phyloP scores from a whole-genome alignment of 2,797 vertebrate genomes.

The Apogon talboti region DNA sequence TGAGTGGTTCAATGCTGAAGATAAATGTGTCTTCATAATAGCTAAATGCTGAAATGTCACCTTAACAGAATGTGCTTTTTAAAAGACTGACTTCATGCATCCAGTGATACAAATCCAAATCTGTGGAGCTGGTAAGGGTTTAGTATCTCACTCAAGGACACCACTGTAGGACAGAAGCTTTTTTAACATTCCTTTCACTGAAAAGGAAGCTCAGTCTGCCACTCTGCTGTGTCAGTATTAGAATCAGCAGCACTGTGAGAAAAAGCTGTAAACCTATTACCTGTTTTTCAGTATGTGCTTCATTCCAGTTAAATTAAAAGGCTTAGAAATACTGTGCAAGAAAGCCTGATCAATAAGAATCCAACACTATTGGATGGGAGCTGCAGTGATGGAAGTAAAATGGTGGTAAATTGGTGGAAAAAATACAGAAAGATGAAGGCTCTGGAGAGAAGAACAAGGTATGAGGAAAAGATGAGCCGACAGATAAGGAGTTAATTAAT shows the following conservation, averaged over 20 bases:
- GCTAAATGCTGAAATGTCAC: constrained; percentile 40
- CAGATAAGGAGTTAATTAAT: too few relatives aligned
- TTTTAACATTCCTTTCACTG: constrained; percentile 21
- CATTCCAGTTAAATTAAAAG: background rate
- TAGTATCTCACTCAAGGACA: constrained; percentile 57
- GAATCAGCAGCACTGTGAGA: background rate
- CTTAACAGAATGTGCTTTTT: constrained; percentile 22
- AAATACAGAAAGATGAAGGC: background rate
- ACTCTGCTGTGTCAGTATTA: constrained; percentile 3
- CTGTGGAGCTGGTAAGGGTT: constrained; percentile 47
- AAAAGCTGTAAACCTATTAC: background rate
- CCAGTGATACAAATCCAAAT: constrained; percentile 47
- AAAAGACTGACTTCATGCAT: constrained; percentile 31
- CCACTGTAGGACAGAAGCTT: constrained; percentile 38
- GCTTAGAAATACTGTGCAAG: background rate
- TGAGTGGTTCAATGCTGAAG: constrained; percentile 9
- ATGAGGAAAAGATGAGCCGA: background rate
- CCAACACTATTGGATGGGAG: background rate
- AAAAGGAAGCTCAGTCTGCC: constrained; percentile 18
- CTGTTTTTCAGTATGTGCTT: too few relatives aligned
- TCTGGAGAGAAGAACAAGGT: constrained; percentile 13
- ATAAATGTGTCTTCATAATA: constrained; percentile 34
- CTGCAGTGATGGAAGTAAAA: background rate
- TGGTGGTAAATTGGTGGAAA: background rate
- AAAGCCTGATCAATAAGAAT: background rate